phyloP scores from a whole-genome alignment of 1,140 invertebrate genomes.

The Holcopasites calliopsidis region DNA sequence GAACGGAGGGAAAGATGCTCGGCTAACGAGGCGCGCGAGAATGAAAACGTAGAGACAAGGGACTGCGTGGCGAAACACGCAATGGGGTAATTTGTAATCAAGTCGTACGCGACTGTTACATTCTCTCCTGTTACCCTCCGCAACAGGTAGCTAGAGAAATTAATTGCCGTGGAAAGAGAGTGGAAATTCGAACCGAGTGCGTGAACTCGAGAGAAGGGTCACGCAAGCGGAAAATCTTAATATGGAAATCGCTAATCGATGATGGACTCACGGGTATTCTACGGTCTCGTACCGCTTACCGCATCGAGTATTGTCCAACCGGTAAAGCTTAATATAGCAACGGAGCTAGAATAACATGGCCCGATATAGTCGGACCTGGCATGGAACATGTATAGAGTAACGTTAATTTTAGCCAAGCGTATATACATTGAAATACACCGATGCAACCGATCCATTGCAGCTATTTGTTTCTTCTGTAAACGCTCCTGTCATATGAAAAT shows the following conservation, averaged over 20 bases:
- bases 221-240: constrained; percentile 52
- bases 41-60: constrained; percentile 3
- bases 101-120: neutral
- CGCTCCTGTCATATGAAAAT: neutral
- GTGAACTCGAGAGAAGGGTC: constrained; percentile 14
- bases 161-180: neutral
- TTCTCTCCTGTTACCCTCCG: neutral
- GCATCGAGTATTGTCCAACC: neutral
- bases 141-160: neutral
- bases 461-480: neutral
- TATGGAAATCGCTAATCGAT: constrained; percentile 44
- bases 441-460: neutral
- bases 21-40: constrained; percentile 9
- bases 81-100: constrained; percentile 65
- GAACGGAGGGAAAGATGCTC: neutral
- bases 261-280: too few species aligned
- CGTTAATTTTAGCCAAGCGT: constrained; percentile 22
- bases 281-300: neutral
- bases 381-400: neutral
- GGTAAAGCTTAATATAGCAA: constrained; percentile 3
- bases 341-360: neutral
- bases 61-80: constrained; percentile 24
- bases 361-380: constrained; percentile 6
- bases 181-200: neutral
- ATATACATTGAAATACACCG: too few species aligned